phyloP scores from a whole-genome alignment of 2,113 vertebrate genomes.

The Tretioscincus oriximinensis region DNA sequence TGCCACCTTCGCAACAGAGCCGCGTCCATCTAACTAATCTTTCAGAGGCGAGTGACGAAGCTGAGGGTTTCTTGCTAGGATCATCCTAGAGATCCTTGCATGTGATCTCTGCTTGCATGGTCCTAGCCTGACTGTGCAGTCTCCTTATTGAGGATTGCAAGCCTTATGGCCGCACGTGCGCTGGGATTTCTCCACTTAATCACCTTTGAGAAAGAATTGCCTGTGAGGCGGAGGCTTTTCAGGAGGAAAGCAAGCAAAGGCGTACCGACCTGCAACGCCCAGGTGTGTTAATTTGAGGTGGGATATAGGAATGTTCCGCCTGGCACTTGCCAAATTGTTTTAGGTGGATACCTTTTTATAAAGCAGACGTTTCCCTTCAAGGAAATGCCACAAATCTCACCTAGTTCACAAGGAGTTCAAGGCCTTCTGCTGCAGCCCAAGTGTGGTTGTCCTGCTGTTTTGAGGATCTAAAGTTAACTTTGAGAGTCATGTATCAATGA shows the following conservation, averaged over 20 bases:
- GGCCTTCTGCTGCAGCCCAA: neutral
- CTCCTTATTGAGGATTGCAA: neutral
- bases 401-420: slow-evolving; percentile 7
- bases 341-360: neutral
- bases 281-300: neutral
- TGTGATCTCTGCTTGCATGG: neutral
- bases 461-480: neutral
- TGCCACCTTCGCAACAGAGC: neutral
- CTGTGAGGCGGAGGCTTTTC: neutral
- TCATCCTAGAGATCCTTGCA: neutral
- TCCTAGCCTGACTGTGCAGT: neutral
- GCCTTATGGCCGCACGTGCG: neutral
- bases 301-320: neutral
- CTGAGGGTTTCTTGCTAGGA: neutral
- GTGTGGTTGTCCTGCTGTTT: neutral
- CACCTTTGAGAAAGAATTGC: neutral
- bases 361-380: neutral
- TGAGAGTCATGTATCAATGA: too few relatives aligned
- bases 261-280: neutral
- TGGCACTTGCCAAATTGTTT: neutral
- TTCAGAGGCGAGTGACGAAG: neutral
- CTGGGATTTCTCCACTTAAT: neutral
- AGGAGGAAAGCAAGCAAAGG: neutral
- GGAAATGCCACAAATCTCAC: neutral
- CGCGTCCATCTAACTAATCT: neutral